phyloP scores from a whole-genome alignment of 2,797 vertebrate genomes.

The Sebastes ruberrimus region DNA sequence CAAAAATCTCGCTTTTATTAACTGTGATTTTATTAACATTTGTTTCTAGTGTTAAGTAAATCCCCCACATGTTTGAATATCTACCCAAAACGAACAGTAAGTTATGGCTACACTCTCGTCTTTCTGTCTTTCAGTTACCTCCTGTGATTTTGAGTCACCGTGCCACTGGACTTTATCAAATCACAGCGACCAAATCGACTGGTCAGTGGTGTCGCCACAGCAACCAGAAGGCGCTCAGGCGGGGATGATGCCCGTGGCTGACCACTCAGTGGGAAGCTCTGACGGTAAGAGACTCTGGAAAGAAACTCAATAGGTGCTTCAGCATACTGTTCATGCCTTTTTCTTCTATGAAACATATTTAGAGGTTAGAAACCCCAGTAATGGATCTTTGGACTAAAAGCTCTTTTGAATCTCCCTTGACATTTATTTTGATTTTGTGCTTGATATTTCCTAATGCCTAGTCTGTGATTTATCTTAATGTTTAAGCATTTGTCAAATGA shows the following conservation, averaged over 20 bases:
- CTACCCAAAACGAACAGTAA: neutral
- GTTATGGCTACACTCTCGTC: neutral
- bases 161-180: conserved; percentile 88
- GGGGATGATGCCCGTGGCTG: conserved; percentile 62
- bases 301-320: neutral
- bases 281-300: conserved; percentile 80
- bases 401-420: neutral
- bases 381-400: neutral
- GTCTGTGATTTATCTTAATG: neutral
- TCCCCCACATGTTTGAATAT: neutral
- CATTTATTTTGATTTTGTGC: conserved; percentile 3
- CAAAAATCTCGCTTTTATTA: neutral
- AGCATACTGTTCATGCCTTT: neutral
- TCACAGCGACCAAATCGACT: conserved; percentile 82
- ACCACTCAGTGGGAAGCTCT: conserved; percentile 78
- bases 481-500: neutral
- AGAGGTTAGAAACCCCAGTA: neutral
- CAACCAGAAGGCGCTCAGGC: conserved; percentile 57
- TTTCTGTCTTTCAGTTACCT: conserved; percentile 70
- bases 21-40: neutral
- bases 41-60: neutral
- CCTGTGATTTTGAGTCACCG: conserved; percentile 85
- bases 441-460: neutral
- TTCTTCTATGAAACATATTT: neutral
- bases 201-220: conserved; percentile 80